These are phyloP conservation scores for Cryptotermes secundus DNA, from an alignment of 1,140 invertebrate genomes.

Conservation along the genomic window DNA sequence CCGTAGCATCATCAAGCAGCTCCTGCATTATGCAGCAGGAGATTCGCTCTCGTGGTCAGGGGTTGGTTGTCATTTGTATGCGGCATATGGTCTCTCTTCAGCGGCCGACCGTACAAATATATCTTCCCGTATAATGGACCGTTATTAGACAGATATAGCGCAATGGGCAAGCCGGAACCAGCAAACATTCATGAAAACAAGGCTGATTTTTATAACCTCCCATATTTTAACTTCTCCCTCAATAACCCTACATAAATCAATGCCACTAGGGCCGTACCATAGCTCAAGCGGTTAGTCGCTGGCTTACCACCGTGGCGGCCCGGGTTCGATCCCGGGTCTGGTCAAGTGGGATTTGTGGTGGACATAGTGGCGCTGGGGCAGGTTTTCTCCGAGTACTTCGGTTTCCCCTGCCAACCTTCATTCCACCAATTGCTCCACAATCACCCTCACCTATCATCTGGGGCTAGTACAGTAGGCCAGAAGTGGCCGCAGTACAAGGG, in stretches of 20 bases:
- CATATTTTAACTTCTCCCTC: neutral
- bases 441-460: no score
- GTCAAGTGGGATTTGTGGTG: no score
- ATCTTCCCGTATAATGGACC: constrained; percentile 5
- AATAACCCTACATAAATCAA: neutral
- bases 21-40: constrained; percentile 10
- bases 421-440: no score
- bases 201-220: neutral
- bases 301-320: no score
- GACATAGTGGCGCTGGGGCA: no score
- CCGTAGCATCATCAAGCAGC: neutral
- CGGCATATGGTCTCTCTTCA: constrained; percentile 17
- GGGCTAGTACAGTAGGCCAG: no score
- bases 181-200: constrained; percentile 8
- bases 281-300: no score
- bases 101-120: constrained; percentile 8
- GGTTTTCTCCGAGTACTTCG: no score
- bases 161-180: neutral
- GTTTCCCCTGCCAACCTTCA: no score
- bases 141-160: neutral
- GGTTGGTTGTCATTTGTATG: neutral
- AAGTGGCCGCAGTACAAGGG: no score
- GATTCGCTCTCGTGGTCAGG: neutral
- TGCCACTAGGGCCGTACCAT: no score
- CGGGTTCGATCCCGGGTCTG: no score